Evolutionary conservation across 2,113 vertebrate genomes (phyloP), one percentile per base, ranked within the genome.

Genomic region (Madoqua kirkii): DNA sequence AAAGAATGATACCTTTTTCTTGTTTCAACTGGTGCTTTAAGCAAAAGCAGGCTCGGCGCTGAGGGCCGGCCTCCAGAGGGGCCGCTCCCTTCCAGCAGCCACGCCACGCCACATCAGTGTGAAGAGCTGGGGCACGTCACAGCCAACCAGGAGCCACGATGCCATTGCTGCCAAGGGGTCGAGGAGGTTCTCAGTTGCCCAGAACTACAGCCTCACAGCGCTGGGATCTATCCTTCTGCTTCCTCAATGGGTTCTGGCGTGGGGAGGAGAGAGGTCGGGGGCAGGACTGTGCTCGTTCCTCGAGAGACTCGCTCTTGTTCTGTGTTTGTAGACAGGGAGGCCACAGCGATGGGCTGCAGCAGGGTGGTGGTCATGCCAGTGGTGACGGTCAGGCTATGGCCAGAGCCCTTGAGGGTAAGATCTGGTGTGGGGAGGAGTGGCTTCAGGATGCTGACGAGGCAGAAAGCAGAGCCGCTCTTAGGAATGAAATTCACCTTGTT

Each of bases 401-500:
- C 94, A 88, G 99, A 99, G 96, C 98, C 98, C 98, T 99, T 99
- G 87, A 99, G 99, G 29, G 98, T 99, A 85, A 99, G 99, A 98
- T 99, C 99, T 96, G 99, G 99, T 23, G 99, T 99, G 74, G 99
- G 99, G 76, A 99, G 99, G 93, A 99, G 98, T 33, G 99, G 99
- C 98, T 99, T 99, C 96, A 99, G 99, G 98, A 99, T 99, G 98
- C 99, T 99, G 98, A 99, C 99, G n/a, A 99, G 99, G 99, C 99
- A 99, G 99, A 99, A 99, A 93, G 99, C 99, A 62, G 99, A 99
- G 97, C 99, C 99, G 74, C 99, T 99, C 99, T 99, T 99, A 78
- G 99, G 99, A 98, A 99, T 99, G 99, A 99, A 99, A 99, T 99
- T 99, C 98, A 99, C 99, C 99, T 99, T 99, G 99, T 99, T 99